phyloP scores from a whole-genome alignment of 2,888 invertebrate species.

The Gryllus longicercus region DNA sequence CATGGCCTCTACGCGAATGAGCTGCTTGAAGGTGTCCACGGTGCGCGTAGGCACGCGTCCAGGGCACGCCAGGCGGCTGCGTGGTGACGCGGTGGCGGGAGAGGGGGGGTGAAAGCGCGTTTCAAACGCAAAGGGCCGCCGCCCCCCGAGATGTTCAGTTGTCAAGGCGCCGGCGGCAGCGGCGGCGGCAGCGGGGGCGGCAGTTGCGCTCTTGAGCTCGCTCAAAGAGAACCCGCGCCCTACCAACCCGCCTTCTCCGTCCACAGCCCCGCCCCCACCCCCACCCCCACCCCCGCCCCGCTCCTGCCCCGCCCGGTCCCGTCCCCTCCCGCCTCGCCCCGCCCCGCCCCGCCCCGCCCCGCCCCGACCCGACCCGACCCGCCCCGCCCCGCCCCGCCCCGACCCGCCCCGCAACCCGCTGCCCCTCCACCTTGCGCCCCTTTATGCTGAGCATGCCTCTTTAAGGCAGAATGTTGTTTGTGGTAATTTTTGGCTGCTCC shows the following conservation, averaged over 20 bases:
- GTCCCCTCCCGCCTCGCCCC: too few relatives aligned
- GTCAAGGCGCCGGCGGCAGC: background rate
- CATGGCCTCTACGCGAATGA: too few relatives aligned
- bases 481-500: slow-evolving; percentile 17
- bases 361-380: background rate
- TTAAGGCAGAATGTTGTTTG: slow-evolving; percentile 10
- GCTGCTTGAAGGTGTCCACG: background rate
- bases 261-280: background rate
- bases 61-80: background rate
- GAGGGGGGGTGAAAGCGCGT: background rate
- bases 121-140: background rate
- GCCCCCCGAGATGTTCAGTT: slow-evolving; percentile 3
- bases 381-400: background rate
- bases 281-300: background rate
- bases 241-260: background rate
- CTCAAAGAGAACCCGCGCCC: slow-evolving; percentile 3
- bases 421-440: background rate
- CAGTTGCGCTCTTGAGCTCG: background rate
- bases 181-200: background rate
- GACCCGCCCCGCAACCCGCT: background rate
- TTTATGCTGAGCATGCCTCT: slow-evolving; percentile 7
- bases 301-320: too few relatives aligned
- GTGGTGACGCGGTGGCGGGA: background rate
- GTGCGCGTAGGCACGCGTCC: background rate
- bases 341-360: background rate